These are phyloP conservation scores for Campylomormyrus numenius DNA, from an alignment of 2,113 vertebrate species.

Conservation along the genomic window DNA sequence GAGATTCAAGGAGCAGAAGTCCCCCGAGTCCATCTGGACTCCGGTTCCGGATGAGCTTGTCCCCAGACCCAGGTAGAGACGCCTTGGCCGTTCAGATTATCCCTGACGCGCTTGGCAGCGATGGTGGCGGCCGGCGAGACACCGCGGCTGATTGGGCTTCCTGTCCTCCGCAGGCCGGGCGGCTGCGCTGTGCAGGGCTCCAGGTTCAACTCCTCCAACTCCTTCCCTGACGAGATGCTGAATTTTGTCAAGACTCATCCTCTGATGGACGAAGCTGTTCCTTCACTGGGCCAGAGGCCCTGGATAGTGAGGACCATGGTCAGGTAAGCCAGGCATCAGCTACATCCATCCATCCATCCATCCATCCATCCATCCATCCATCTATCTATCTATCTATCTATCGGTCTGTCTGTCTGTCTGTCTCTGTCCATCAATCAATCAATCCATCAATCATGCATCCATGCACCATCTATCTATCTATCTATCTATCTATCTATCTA, in stretches of 20 bases:
- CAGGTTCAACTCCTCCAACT: conserved; percentile 82
- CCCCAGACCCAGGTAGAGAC: conserved; percentile 77
- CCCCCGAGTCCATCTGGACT: conserved; percentile 89
- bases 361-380: not conserved
- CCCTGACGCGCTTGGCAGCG: not conserved
- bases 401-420: no score
- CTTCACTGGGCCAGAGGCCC: conserved; percentile 76
- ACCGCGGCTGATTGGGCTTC: not conserved
- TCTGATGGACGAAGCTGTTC: conserved; percentile 87
- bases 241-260: conserved; percentile 92
- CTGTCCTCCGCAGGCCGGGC: conserved; percentile 68
- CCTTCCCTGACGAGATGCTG: conserved; percentile 90
- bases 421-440: no score
- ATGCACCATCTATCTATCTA: no score
- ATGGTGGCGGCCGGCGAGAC: no score
- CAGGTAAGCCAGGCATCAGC: conserved; percentile 60
- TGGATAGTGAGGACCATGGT: conserved; percentile 89
- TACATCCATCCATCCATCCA: not conserved
- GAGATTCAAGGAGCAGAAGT: conserved; percentile 93
- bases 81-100: not conserved
- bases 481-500: not conserved
- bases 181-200: conserved; percentile 77
- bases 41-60: conserved; percentile 84
- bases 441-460: no score
- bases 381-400: no score